Conservation (phyloP, 2,888 invertebrate genomes). For the Theretra japonica region DNA sequence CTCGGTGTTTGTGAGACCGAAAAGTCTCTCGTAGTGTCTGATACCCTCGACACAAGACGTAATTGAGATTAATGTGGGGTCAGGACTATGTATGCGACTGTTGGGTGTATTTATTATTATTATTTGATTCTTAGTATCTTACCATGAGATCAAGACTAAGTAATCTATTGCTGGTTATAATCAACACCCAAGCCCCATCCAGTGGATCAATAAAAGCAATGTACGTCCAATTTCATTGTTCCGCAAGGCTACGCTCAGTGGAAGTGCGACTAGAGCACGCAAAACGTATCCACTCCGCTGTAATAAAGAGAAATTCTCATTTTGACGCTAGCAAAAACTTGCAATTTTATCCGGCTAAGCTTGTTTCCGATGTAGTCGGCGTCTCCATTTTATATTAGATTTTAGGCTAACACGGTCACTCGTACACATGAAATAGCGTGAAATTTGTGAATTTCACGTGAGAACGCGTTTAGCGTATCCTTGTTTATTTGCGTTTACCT, state of each 20-base stretch:
- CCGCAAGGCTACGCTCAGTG: slow-evolving; percentile 36
- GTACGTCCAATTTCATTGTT: slow-evolving; percentile 40
- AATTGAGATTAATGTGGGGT: no score
- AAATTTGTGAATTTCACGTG: background rate
- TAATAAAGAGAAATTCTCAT: slow-evolving; percentile 32
- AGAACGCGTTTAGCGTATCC: background rate
- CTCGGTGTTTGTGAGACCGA: no score
- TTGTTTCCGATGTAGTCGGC: slow-evolving; percentile 16
- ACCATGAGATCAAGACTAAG: no score
- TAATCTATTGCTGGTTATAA: background rate
- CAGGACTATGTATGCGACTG: no score
- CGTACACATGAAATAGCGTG: background rate
- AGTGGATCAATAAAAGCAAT: background rate
- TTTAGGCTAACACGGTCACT: slow-evolving; percentile 8
- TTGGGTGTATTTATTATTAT: no score
- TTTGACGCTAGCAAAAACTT: slow-evolving; percentile 14
- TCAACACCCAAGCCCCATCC: background rate
- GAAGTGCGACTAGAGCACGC: slow-evolving; percentile 21
- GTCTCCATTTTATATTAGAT: background rate
- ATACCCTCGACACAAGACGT: no score
- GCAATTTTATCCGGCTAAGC: slow-evolving; percentile 24
- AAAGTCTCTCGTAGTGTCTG: no score
- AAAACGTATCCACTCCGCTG: slow-evolving; percentile 34
- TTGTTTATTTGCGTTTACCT: background rate
- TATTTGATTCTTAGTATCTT: no score